Conservation (phyloP, 2,797 vertebrate genomes). For the Phoxinus dragarum region DNA sequence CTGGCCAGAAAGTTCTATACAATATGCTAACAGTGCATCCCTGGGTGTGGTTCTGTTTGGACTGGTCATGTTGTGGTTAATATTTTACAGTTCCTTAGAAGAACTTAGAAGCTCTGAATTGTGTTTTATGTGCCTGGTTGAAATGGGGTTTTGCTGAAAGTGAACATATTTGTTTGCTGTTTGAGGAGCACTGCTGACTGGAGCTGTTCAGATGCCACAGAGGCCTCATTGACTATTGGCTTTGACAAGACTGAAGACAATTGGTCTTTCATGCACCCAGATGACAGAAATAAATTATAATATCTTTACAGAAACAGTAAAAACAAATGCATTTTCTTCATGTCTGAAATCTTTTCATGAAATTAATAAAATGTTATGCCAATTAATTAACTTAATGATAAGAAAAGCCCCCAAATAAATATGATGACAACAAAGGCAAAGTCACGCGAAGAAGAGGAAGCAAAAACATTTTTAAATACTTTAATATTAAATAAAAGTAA, state of each 20-base stretch:
- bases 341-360: background rate
- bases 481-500: background rate
- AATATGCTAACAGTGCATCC: constrained; percentile 20
- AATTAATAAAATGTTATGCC: background rate
- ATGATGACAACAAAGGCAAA: background rate
- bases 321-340: background rate
- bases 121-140: constrained; percentile 9
- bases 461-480: background rate
- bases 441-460: background rate
- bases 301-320: background rate
- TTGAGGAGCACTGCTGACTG: background rate
- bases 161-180: background rate
- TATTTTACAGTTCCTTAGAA: background rate
- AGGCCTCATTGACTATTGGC: background rate
- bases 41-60: constrained; percentile 32
- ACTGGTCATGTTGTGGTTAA: constrained; percentile 29
- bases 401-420: background rate
- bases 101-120: background rate
- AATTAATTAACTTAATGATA: background rate
- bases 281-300: background rate
- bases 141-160: constrained; percentile 60
- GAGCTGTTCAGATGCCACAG: constrained; percentile 7
- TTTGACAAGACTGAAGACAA: background rate
- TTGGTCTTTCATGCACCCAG: background rate
- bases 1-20: constrained; percentile 22